Evolutionary conservation across 2,113 vertebrate genomes (phyloP), one percentile per base, ranked within the genome.

Genomic region (Haemorhous mexicanus): DNA sequence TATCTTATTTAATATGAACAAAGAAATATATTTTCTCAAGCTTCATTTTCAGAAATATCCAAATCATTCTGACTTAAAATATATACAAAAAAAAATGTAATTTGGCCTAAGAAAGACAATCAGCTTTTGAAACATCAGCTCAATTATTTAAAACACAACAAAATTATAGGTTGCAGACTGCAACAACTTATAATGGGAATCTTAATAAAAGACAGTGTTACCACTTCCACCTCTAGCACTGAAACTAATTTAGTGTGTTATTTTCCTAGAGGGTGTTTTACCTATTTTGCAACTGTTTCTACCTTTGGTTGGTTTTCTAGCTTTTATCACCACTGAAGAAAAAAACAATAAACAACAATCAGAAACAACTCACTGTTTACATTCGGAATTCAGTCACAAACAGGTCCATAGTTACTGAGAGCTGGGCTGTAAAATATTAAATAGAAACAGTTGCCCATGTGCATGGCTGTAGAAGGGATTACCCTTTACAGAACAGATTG

Each of bases 81-180:
- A 33, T 21, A 62, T 79, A 72, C 52, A 83, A 82, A 89, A 87
- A 87, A 53, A 61, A 85, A 93, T 85, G 23, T 37, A 87, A 61
- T 85, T 84, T 14, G n/a, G 28, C 7, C 55, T 92, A 88, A 88
- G 82, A 92, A 82, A 91, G 24, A 7, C n/a, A 96, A 76, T 18
- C 9, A 76, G 28, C 53, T 90, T 92, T 93, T 92, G 63, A 95
- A 96, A 90, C 85, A 28, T 46, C 75, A 88, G 18, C 50, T 86
- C 59, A 86, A 47, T 94, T 93, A 93, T 90, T 90, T 85, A 74
- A 96, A 93, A 90, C 46, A 49, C 33, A 78, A n/a, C 63, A 90
- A 94, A 96, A 95, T 93, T 92, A 96, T 59, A 88, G 63, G 74
- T 62, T 62, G 24, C 46, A 79, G 82, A 79, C 41, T 41, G 18